Conservation (phyloP, 2,797 vertebrate species). For the Myotis myotis region DNA sequence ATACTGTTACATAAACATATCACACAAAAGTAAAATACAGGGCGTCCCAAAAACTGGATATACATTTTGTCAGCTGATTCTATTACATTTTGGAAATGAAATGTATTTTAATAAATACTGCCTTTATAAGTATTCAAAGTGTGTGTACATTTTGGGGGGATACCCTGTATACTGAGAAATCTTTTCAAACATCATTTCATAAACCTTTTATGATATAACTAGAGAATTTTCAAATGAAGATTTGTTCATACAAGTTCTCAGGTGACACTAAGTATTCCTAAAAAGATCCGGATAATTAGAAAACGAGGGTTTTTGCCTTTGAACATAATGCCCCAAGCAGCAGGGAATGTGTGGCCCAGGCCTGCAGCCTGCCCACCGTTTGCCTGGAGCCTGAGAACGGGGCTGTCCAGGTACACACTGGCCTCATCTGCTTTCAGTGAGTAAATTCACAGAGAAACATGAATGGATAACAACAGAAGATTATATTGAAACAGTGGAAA, state of each 20-base stretch:
- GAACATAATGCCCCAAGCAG: not conserved
- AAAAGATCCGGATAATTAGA: not conserved
- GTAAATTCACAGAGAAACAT: not conserved
- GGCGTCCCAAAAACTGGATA: too few relatives aligned
- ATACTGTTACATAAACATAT: not conserved
- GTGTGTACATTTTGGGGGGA: too few relatives aligned
- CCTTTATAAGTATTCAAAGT: too few relatives aligned
- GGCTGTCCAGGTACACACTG: too few relatives aligned
- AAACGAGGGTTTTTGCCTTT: not conserved
- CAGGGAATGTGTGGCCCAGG: not conserved
- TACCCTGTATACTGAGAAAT: not conserved
- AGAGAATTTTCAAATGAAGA: conserved; percentile 29
- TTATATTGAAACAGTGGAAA: not conserved
- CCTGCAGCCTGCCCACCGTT: not conserved
- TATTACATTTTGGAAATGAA: too few relatives aligned
- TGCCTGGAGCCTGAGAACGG: not conserved
- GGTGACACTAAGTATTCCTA: not conserved
- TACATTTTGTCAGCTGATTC: too few relatives aligned
- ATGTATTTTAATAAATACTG: too few relatives aligned
- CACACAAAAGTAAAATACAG: not conserved
- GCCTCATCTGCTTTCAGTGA: not conserved
- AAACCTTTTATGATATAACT: not conserved
- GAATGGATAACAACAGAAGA: not conserved
- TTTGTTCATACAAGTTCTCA: conserved; percentile 30
- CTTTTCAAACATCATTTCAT: not conserved